These are phyloP conservation scores for Triplophysa tibetana DNA, from an alignment of 2,113 vertebrate species.

Conservation along the genomic window DNA sequence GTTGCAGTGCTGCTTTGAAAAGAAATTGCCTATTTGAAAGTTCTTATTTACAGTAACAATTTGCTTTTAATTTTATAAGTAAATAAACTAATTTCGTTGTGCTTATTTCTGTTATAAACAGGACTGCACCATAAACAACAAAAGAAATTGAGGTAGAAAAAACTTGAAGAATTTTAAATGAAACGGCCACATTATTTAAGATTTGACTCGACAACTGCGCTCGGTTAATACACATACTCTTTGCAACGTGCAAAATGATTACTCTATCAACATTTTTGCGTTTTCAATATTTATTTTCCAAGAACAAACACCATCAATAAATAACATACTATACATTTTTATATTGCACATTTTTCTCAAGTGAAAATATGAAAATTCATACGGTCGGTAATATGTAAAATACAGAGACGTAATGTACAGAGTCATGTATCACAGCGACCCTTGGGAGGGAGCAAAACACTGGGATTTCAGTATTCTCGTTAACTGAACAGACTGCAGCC, in stretches of 20 bases:
- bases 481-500: conserved; percentile 81
- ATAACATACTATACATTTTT: conserved; percentile 99
- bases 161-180: neutral
- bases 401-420: conserved; percentile 95
- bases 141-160: neutral
- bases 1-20: conserved; percentile 74
- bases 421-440: conserved; percentile 90
- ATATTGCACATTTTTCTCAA: conserved; percentile 98
- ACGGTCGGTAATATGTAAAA: conserved; percentile 98
- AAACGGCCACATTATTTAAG: neutral
- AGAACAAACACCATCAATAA: conserved; percentile 99
- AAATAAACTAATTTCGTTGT: neutral
- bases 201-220: neutral
- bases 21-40: conserved; percentile 72
- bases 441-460: conserved; percentile 85
- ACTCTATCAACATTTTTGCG: conserved; percentile 27
- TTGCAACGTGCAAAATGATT: conserved; percentile 14
- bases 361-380: conserved; percentile 99
- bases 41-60: conserved; percentile 1
- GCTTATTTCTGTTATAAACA: neutral
- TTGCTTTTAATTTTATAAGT: neutral
- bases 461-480: conserved; percentile 74
- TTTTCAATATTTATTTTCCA: conserved; percentile 99
- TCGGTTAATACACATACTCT: neutral
- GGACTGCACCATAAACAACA: too few species aligned